These are phyloP conservation scores for Toxostoma redivivum DNA, from an alignment of 2,113 vertebrate species.

Conservation along the genomic window DNA sequence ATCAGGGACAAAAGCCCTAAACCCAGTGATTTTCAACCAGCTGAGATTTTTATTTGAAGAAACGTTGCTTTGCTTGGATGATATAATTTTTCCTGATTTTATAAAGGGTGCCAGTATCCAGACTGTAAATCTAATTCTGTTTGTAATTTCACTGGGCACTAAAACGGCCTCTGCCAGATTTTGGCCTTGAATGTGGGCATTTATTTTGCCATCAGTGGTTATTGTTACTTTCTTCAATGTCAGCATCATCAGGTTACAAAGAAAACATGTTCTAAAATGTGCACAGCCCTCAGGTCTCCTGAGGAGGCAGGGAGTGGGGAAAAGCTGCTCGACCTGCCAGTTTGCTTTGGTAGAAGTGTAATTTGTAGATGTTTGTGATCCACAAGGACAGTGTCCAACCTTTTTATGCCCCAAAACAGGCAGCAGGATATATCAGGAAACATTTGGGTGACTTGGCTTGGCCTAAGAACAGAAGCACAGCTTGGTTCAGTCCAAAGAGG, in stretches of 20 bases:
- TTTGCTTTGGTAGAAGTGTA: neutral
- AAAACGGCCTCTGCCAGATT: neutral
- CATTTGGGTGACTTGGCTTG: neutral
- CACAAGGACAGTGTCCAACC: neutral
- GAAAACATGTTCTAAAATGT: fast-evolving
- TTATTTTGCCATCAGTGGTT: neutral
- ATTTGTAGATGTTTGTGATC: neutral
- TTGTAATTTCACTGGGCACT: neutral
- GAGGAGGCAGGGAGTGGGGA: neutral
- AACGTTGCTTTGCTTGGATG: neutral
- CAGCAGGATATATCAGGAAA: neutral
- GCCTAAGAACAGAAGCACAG: neutral
- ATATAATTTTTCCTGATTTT: neutral
- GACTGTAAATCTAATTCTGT: neutral
- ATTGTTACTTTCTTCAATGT: neutral
- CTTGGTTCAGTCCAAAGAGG: neutral
- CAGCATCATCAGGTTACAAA: neutral
- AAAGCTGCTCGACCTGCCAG: neutral
- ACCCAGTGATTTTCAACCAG: neutral
- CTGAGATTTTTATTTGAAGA: neutral
- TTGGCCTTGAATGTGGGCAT: neutral
- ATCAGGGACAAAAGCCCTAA: neutral
- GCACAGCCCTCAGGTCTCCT: neutral
- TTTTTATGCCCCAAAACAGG: neutral
- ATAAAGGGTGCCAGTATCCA: neutral